Conservation (phyloP, 1,140 invertebrate genomes). For the Agraylea sexmaculata region DNA sequence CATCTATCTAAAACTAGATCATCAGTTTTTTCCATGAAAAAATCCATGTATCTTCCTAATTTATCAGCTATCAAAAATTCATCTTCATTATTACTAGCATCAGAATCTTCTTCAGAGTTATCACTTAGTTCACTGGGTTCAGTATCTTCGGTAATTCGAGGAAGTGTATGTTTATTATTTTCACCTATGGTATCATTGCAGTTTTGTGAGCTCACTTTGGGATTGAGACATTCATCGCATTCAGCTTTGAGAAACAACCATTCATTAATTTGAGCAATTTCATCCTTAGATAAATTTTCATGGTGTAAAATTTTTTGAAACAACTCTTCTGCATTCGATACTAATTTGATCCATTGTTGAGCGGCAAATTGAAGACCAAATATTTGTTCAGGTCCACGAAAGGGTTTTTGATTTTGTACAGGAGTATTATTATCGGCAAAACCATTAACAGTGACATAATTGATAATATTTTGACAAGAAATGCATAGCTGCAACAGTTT, state of each 20-base stretch:
- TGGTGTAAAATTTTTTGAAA: conserved; percentile 54
- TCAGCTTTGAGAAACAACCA: conserved; percentile 77
- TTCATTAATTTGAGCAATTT: conserved; percentile 68
- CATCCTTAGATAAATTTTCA: conserved; percentile 50
- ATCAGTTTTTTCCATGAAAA: conserved; percentile 59
- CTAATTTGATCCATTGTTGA: conserved; percentile 67
- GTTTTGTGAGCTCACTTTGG: conserved; percentile 44
- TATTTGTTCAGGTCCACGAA: conserved; percentile 31
- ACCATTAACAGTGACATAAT: conserved; percentile 54
- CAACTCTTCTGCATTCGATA: conserved; percentile 71
- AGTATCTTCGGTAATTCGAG: conserved; percentile 41
- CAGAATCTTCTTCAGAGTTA: conserved; percentile 52
- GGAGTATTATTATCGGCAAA: conserved; percentile 51
- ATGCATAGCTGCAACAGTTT: conserved; percentile 49
- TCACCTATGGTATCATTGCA: conserved; percentile 50
- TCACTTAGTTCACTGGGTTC: conserved; percentile 42
- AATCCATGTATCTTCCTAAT: conserved; percentile 55
- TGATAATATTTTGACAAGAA: conserved; percentile 48
- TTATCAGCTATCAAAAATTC: conserved; percentile 53
- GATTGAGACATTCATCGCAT: conserved; percentile 68
- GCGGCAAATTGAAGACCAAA: conserved; percentile 71
- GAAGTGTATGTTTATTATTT: conserved; percentile 33
- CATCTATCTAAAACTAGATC: conserved; percentile 45
- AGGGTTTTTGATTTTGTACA: conserved; percentile 37
- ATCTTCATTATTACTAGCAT: conserved; percentile 48